Percentiles rank a stretch among this genome's conserved stretches.
phyloP scores from a whole-genome alignment of 1,140 invertebrate genomes.

The Yoshiicerus persimilis region DNA sequence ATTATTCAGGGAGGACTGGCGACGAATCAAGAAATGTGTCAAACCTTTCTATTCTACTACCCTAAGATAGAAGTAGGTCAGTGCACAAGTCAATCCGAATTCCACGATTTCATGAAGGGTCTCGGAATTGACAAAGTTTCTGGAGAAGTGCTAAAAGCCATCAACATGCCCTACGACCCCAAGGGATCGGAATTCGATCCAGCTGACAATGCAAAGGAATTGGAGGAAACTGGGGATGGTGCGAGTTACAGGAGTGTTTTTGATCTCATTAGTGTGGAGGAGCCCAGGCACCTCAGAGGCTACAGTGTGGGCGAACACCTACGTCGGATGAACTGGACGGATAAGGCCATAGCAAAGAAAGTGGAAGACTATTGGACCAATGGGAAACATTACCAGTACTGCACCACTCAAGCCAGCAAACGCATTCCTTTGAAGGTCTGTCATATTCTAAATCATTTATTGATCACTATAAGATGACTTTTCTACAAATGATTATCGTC shows the following conservation, averaged over 20 bases:
- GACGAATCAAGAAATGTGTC: conserved; percentile 32
- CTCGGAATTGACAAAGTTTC: conserved; percentile 30
- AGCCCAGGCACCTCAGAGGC: neutral
- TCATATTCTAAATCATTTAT: too few species aligned
- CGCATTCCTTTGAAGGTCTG: neutral
- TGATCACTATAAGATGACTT: too few species aligned
- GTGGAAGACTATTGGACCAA: neutral
- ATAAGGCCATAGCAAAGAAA: neutral
- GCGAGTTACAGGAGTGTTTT: conserved; percentile 23
- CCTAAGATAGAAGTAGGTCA: conserved; percentile 26
- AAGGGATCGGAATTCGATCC: conserved; percentile 16
- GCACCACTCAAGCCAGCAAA: neutral
- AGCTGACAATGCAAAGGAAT: conserved; percentile 31
- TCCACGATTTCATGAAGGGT: conserved; percentile 35
- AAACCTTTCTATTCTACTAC: conserved; percentile 39
- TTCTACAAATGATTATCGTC: too few species aligned
- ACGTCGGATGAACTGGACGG: neutral
- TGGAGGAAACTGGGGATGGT: conserved; percentile 18
- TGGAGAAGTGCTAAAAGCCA: conserved; percentile 25
- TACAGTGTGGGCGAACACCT: neutral
- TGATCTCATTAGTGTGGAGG: conserved; percentile 14
- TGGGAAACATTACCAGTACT: neutral
- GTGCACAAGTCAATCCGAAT: conserved; percentile 38
- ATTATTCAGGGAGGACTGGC: conserved; percentile 49
- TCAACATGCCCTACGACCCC: conserved; percentile 40